Evolutionary conservation across 2,113 vertebrate genomes (phyloP).

Genomic region (Myocastor coypus): DNA sequence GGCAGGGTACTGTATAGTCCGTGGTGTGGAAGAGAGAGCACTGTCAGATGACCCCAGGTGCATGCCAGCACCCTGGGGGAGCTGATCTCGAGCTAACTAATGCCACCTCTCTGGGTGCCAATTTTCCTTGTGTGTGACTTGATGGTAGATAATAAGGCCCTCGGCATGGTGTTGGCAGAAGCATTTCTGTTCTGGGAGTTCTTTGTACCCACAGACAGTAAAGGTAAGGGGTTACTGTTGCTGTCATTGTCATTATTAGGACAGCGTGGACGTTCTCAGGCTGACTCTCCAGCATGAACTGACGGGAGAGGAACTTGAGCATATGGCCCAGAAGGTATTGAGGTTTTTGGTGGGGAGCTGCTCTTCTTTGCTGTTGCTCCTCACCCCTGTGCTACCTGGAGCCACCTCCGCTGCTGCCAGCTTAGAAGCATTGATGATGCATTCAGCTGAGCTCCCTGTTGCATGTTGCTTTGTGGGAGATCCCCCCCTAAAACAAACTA

Average conservation of each 20-base stretch:
- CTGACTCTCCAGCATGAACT: constrained; percentile 91
- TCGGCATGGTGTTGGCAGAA: background rate
- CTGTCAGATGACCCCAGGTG: background rate
- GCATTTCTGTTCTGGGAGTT: rapidly evolving
- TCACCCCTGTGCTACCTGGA: background rate
- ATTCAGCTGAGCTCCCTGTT: background rate
- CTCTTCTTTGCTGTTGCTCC: background rate
- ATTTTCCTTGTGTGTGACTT: background rate
- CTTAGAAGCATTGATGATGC: background rate
- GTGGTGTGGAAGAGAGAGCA: background rate
- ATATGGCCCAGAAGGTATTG: constrained; percentile 89
- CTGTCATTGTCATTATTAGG: constrained; percentile 85
- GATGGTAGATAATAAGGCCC: background rate
- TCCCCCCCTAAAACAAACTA: background rate
- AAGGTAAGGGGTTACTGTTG: constrained; percentile 41
- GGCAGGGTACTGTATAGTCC: background rate
- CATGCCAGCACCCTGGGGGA: background rate
- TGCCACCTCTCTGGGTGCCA: background rate
- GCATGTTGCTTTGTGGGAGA: background rate
- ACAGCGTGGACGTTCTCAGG: constrained; percentile 89
- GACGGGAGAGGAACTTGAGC: constrained; percentile 80
- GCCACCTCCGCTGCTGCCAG: background rate
- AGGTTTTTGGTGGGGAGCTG: background rate
- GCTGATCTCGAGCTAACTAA: background rate
- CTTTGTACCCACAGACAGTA: background rate